Base-by-base conservation (phyloP, 2,888 invertebrate genomes). In the Autographa gamma region DNA sequence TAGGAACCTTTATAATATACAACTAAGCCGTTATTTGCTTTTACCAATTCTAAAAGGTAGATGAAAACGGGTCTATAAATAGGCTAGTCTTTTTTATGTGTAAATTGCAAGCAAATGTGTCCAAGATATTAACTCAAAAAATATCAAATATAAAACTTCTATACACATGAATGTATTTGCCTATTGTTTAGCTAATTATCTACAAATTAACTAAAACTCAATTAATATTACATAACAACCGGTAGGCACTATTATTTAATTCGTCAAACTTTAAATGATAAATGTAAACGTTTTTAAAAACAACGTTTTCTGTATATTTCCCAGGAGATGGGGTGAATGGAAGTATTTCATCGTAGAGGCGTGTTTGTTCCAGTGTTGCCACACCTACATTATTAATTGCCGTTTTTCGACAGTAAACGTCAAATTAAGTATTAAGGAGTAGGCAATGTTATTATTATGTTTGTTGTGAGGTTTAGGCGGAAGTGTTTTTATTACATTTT, bases 251-350 rank as follows among this genome's bases (percentile, higher is more conserved):
- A 32, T 68, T 74, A 60, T 60, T 34, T 19, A 73, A 74, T 18
- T 18, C 52, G 18, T 52, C 59, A 19, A 66, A 77, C 61, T 70
- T 54, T 61, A 48, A 25, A 48, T 48, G 48, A 48, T 52, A 41
- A 65, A 66, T 73, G 71, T 67, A 66, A 65, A 56, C 67, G 71
- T 67, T 74, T 63, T 59, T 73, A 52, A 79, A 68, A 61, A 60
- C 67, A n/a, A 70, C 34, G 16, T 79, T 80, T 81, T 82, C 72
- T 66, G 66, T 71, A 68, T 79, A 83, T 83, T 83, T 83, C 83
- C 82, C 82, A 38, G 0, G 82, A 77, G 82, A 76, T 76, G 58
- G 62, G 66, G 71, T 69, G 66, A 66, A 67, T 77, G 66, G 69
- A 77, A 61, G 73, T 83, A 77, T 78, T 83, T 77, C 76, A 82